Evolutionary conservation across 2,797 vertebrate species (phyloP).

Genomic region (Sebastes goodei): DNA sequence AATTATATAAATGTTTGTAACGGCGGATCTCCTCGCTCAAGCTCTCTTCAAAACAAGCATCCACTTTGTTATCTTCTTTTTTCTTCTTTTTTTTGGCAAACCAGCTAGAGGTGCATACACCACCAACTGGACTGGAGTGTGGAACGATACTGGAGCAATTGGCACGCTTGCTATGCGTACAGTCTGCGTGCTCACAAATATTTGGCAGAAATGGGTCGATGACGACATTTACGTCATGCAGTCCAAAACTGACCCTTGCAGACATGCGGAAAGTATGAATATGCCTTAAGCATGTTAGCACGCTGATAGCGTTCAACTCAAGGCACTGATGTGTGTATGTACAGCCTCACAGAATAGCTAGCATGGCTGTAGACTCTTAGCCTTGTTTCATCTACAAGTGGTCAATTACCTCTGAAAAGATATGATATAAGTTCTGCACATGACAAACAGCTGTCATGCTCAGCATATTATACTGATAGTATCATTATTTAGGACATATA

Average conservation of each 20-base stretch:
- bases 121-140: too few species aligned
- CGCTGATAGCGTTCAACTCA: not conserved
- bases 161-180: too few species aligned
- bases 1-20: accelerated
- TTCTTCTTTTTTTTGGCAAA: too few species aligned
- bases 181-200: accelerated
- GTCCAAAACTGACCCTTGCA: accelerated
- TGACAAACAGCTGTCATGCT: not conserved
- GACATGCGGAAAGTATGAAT: too few species aligned
- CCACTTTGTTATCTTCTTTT: too few species aligned
- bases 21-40: too few species aligned
- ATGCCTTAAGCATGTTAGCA: not conserved
- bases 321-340: not conserved
- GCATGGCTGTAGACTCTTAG: not conserved
- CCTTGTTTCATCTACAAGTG: not conserved
- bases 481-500: not conserved
- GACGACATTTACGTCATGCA: too few species aligned
- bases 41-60: too few species aligned
- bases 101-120: too few species aligned
- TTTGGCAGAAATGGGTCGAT: too few species aligned
- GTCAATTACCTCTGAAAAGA: not conserved
- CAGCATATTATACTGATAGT: not conserved
- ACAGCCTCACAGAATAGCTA: not conserved
- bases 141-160: too few species aligned
- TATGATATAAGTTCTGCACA: not conserved